Conservation (phyloP, 2,113 vertebrate genomes). For the Toxotes chatareus region DNA sequence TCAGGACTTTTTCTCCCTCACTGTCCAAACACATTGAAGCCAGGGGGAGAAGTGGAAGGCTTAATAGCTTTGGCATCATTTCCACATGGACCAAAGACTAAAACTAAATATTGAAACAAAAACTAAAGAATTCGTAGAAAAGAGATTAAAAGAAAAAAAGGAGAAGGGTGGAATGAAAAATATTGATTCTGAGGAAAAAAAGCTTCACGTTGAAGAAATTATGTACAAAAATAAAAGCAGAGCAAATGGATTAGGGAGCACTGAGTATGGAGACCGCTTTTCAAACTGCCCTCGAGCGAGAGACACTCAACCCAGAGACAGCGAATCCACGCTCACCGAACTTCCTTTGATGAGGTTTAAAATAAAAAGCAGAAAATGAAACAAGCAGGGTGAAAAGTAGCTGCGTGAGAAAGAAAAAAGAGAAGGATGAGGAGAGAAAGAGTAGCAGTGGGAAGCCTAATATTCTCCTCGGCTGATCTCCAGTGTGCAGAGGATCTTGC, state of each 20-base stretch:
- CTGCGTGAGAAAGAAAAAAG: background rate
- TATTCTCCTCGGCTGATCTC: conserved; percentile 32
- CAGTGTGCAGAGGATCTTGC: conserved; percentile 10
- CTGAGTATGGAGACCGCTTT: background rate
- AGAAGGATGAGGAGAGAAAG: conserved; percentile 1
- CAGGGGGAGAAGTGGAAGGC: background rate
- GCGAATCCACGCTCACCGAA: background rate
- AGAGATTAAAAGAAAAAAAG: background rate
- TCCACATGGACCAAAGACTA: background rate
- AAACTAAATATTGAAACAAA: too few species aligned
- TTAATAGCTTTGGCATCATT: conserved; percentile 10
- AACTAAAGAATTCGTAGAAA: conserved; percentile 1
- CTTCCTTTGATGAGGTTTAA: conserved; percentile 27
- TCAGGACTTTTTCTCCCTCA: conserved; percentile 37
- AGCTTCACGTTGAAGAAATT: background rate
- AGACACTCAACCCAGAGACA: background rate
- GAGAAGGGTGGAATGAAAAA: background rate
- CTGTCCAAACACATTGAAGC: conserved; percentile 56
- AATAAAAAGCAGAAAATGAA: conserved; percentile 22
- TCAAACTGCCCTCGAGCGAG: conserved; percentile 1
- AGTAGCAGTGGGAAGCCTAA: conserved; percentile 16
- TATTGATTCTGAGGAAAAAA: background rate
- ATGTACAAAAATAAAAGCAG: background rate
- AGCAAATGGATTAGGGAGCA: background rate
- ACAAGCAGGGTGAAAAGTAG: background rate